These are phyloP conservation scores for Corvus cornix DNA, from an alignment of 2,113 vertebrate genomes.

Conservation along the genomic window DNA sequence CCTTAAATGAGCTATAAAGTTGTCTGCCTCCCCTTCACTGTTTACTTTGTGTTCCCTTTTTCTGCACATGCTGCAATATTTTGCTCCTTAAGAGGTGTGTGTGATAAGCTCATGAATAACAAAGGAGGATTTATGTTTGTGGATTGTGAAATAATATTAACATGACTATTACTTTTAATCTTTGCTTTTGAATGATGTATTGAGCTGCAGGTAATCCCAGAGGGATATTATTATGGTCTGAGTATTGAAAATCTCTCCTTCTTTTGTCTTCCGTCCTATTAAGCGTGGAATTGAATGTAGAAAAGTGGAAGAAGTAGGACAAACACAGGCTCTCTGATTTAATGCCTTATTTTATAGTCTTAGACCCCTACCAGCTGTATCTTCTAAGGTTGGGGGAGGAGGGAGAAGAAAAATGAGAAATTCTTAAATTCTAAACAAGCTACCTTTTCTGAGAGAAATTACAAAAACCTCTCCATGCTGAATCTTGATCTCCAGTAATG, in stretches of 20 bases:
- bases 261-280: constrained; percentile 42
- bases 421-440: neutral
- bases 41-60: constrained; percentile 30
- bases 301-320: constrained; percentile 9
- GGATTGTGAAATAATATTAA: constrained; percentile 58
- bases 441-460: neutral
- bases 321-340: neutral
- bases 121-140: constrained; percentile 66
- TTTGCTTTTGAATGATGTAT: constrained; percentile 48
- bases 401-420: neutral
- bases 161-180: constrained; percentile 64
- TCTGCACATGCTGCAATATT: constrained; percentile 53
- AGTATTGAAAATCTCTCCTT: constrained; percentile 34
- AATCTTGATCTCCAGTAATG: neutral
- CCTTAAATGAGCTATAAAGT: constrained; percentile 45
- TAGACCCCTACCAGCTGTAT: neutral
- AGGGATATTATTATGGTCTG: constrained; percentile 27
- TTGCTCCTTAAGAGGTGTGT: constrained; percentile 21
- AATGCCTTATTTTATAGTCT: constrained; percentile 17
- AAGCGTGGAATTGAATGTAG: neutral
- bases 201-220: constrained; percentile 62
- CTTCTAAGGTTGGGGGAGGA: neutral
- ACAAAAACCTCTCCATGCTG: neutral
- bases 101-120: constrained; percentile 63
- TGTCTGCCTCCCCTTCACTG: neutral